Base-by-base conservation (phyloP, 2,797 vertebrate species). In the Alectoris magna region DNA sequence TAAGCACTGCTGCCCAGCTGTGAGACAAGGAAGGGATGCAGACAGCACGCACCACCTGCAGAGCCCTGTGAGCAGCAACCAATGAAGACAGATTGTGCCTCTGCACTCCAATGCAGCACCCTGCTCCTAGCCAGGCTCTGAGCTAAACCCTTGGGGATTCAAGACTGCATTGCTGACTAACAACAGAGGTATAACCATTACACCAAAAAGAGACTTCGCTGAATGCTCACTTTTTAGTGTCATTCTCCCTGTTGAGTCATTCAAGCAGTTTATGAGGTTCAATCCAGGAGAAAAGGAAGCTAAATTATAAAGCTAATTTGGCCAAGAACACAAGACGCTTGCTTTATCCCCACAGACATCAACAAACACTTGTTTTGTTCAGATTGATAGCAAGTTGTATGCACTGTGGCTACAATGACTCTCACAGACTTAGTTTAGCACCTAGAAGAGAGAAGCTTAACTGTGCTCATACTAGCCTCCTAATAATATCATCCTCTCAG, bases 301-400 rank as follows among this genome's bases (percentile, higher is more conserved):
- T 87, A 83, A 93, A 81, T 15, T 56, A 15, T 51, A 78, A 90
- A 48, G 51, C 6, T 77, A 46, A 92, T 84, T 84, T 90, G 62
- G 58, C 69, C 24, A 21, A 75, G 68, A 91, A 58, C 41, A 75
- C 6, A 48, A 76, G 64, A 58, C 6, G 4, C 43, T 75, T 91
- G 64, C 27, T 78, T 89, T 58, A 38, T 68, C 38, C 17, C 56
- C 63, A 87, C 43, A 55, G 19, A 91, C 92, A 46, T 75, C 60
- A 92, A 64, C 26, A 87, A 84, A 66, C 55, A 36, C 64, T 94
- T 87, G 39, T 55, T 94, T 93, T 86, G 58, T 88, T 94, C 84
- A 43, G 60, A 90, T 84, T 77, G 95, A 68, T 38, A 72, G 24
- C 21, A 85, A 14, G 21, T 75, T 77, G 71, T 77, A 87, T 66